Percentiles rank a stretch among this genome's conserved stretches.
These are phyloP conservation scores for Paedocypris sp. DNA, from an alignment of 2,113 vertebrate genomes.

Conservation along the genomic window DNA sequence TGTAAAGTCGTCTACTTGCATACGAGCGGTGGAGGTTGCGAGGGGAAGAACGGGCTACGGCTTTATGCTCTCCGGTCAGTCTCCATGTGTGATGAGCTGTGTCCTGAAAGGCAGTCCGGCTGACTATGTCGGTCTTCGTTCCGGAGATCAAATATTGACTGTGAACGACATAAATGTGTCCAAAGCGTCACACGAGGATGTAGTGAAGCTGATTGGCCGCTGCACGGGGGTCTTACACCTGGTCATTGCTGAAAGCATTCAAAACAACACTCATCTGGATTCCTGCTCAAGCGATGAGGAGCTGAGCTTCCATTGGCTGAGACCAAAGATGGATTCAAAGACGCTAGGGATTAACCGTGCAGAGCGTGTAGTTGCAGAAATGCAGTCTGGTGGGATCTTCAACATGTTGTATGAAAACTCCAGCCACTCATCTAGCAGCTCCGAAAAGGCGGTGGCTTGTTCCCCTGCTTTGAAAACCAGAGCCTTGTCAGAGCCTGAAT, in stretches of 20 bases:
- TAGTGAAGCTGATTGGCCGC: slow-evolving; percentile 89
- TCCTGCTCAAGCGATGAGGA: slow-evolving; percentile 92
- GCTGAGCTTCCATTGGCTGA: slow-evolving; percentile 67
- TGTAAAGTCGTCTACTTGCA: slow-evolving; percentile 47
- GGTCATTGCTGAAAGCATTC: slow-evolving; percentile 69
- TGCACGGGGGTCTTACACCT: slow-evolving; percentile 85
- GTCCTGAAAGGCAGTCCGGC: slow-evolving; percentile 89
- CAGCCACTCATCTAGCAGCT: slow-evolving; percentile 61
- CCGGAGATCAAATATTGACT: slow-evolving; percentile 82
- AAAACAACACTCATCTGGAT: slow-evolving; percentile 59
- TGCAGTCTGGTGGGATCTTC: slow-evolving; percentile 92
- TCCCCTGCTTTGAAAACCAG: slow-evolving; percentile 32
- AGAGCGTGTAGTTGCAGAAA: slow-evolving; percentile 86
- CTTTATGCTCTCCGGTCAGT: slow-evolving; percentile 86
- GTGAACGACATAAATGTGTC: slow-evolving; percentile 91
- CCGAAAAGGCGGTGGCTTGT: slow-evolving; percentile 52
- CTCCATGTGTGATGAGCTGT: slow-evolving; percentile 82
- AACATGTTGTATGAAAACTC: slow-evolving; percentile 94
- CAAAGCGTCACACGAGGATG: slow-evolving; percentile 91
- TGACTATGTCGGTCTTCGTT: slow-evolving; percentile 79
- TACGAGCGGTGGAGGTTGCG: slow-evolving; percentile 82
- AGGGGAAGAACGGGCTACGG: slow-evolving; percentile 86
- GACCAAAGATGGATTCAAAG: slow-evolving; percentile 77
- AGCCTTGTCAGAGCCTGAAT: slow-evolving; percentile 64
- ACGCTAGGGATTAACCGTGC: slow-evolving; percentile 87